These are phyloP conservation scores for Cyrtorhinus lividipennis DNA, from an alignment of 1,140 invertebrate species.

Conservation along the genomic window DNA sequence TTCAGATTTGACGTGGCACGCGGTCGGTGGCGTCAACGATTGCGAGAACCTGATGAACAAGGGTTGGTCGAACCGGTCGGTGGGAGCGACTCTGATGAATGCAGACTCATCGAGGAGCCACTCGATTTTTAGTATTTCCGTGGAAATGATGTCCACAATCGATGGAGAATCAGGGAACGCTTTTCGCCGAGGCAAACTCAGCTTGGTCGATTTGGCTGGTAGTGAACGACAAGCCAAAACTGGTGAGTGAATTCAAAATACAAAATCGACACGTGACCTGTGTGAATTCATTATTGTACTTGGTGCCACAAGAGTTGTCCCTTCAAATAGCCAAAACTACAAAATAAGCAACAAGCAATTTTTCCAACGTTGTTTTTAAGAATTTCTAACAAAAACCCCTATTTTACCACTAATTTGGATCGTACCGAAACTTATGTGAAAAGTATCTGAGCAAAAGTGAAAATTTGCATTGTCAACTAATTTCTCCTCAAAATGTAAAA, in stretches of 20 bases:
- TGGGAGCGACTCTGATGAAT: slow-evolving; percentile 73
- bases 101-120: slow-evolving; percentile 73
- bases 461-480: too few relatives aligned
- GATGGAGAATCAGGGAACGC: slow-evolving; percentile 38
- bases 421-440: too few relatives aligned
- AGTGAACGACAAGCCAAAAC: slow-evolving; percentile 77
- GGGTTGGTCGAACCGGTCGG: slow-evolving; percentile 58
- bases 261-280: too few relatives aligned
- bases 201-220: slow-evolving; percentile 81
- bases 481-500: too few relatives aligned
- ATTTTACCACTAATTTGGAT: too few relatives aligned
- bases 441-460: too few relatives aligned
- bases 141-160: slow-evolving; percentile 54
- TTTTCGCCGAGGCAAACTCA: slow-evolving; percentile 65
- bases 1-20: slow-evolving; percentile 51
- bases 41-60: slow-evolving; percentile 57
- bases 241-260: slow-evolving; percentile 30
- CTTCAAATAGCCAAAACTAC: too few relatives aligned
- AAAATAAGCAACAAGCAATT: too few relatives aligned
- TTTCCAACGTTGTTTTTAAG: too few relatives aligned
- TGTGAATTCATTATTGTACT: too few relatives aligned
- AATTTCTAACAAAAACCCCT: too few relatives aligned
- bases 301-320: too few relatives aligned
- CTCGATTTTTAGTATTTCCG: slow-evolving; percentile 78
- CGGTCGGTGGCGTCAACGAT: slow-evolving; percentile 57